Base-by-base conservation (phyloP, 2,797 vertebrate genomes). In the Characodon lateralis region DNA sequence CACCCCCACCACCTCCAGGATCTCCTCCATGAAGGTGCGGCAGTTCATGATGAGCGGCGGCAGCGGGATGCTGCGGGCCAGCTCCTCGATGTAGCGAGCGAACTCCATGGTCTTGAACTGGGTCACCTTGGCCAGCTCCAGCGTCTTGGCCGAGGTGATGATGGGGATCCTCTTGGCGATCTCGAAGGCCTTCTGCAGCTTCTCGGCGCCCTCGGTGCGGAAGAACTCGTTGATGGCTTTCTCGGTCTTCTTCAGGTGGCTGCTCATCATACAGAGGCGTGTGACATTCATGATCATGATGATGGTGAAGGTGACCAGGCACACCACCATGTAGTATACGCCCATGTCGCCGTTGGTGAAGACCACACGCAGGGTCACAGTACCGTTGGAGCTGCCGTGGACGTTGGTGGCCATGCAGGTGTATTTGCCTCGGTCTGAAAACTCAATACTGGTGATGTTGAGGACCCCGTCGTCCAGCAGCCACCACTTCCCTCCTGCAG, bases 41-140 rank as follows among this genome's bases (percentile, higher is more conserved):
- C 98, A 99, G 94, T 99, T 99, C 96, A 98, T 99, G 85, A 99
- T 99, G 83, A 99, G 97, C 6, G 98, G 98, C 10, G 98, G 98
- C 85, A 99, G 95, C 9, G 98, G 98, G 81, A 99, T 97, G n/a
- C 98, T 99, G 69, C 97, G 95, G 0, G 98, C 98, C 46, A 99
- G 95, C 94, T 99, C 98, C 92, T 99, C 98, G 2, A 99, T 99
- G 79, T 99, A 99, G 51, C 98, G 96, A 4, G 98, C 98, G 3
- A 99, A 98, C 90, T 99, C 98, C 98, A 99, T 99, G 84, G 98
- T 99, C 91, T 99, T 99, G 93, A 99, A 99, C 93, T 99, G 98
- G 2, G 98, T 99, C 51, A 99, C 98, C 93, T 99, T 99, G 92
- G 98, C 98, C 78, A 99, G 96, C 91, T 99, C 98, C n/a, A 99